Percentiles rank a stretch among this genome's conserved stretches.
Evolutionary conservation across 2,888 invertebrate species (phyloP).

Genomic region (Proisotoma minuta): DNA sequence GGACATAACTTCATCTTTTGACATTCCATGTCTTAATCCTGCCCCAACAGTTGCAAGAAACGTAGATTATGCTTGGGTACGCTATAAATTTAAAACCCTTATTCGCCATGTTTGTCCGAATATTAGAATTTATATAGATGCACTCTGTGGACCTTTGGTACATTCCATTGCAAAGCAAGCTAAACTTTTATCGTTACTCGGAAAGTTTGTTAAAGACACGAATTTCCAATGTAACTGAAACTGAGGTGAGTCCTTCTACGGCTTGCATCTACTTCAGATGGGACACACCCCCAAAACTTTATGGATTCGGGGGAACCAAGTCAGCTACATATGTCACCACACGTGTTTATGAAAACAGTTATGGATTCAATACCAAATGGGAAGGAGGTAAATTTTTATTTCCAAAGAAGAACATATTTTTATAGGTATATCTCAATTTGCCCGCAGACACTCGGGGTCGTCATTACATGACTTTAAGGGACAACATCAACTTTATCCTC

Average conservation of each 20-base stretch:
- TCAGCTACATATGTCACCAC: background rate
- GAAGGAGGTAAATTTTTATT: background rate
- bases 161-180: constrained; percentile 6
- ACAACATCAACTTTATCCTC: constrained; percentile 3
- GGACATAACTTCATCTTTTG: background rate
- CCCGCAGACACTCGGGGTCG: constrained; percentile 6
- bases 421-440: no score
- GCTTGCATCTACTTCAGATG: background rate
- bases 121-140: background rate
- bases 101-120: background rate
- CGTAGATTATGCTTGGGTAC: constrained; percentile 1
- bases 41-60: constrained; percentile 1
- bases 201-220: background rate
- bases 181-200: background rate
- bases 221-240: background rate
- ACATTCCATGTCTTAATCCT: background rate
- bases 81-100: background rate
- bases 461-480: background rate
- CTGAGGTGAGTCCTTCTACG: background rate
- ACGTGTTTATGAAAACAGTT: background rate
- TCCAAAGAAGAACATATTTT: no score
- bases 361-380: constrained; percentile 1
- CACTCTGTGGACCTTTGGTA: background rate
- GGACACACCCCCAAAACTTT: background rate
- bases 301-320: background rate